Evolutionary conservation across 2,113 vertebrate genomes (phyloP), one percentile per base, ranked within the genome.

Genomic region (Paratilapia polleni): DNA sequence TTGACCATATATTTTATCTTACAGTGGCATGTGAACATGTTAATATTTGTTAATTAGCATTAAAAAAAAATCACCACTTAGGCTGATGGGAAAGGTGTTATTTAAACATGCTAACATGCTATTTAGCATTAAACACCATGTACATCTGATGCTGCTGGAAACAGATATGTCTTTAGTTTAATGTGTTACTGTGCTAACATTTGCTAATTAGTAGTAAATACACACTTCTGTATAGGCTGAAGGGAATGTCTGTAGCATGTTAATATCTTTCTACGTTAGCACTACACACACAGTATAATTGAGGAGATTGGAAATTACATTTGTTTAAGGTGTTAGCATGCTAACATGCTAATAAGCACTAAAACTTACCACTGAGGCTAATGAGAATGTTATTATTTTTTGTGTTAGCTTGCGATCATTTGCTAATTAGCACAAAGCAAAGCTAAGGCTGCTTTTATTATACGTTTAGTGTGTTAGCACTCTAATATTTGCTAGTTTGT

Each of bases 11-110:
- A 15, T 47, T 47, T 47, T 5, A 47, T 26, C 64, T 68, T 68
- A 22, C 22, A 26, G 5, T 47, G 14, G 38, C 38, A 47, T 68
- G 64, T 68, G 38, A 68, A 68, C 14, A 47, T 68, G 64, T 41
- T 70, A 70, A 70, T 24, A 41, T 70, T 70, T 70, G 64, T 41
- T 68, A 68, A 47, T 68, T 68, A 47, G 64, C 41, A 68, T 41
- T 66, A n/a, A 66, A 26, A 68, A 68, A 15, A 70, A 70, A 70
- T 70, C 22, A 28, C 41, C 15, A 70, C 22, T 49, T 47, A 0
- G 38, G 63, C 38, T 68, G 14, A 11, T 19, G 28, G 9, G 52
- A 31, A 75, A 38, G 34, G 36, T 57, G 24, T 58, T 12, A 57
- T 13, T 22, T 76, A 38, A 24, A 22, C 73, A 57, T 58, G 9